phyloP scores from a whole-genome alignment of 2,797 vertebrate species.

The Poecilia wingei region DNA sequence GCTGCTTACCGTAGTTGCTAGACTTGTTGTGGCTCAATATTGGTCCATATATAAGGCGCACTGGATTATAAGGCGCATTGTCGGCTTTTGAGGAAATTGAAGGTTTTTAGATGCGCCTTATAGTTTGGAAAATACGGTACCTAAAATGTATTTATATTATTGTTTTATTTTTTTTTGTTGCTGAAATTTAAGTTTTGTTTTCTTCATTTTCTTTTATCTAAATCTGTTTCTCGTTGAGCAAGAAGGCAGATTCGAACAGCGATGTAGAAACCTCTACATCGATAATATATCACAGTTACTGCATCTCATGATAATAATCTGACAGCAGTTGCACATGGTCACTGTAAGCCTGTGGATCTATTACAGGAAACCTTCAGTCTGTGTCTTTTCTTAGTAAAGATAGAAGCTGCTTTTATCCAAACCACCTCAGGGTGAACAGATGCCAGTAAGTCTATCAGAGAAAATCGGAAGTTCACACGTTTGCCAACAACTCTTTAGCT shows the following conservation, averaged over 20 bases:
- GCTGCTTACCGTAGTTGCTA: too few relatives aligned
- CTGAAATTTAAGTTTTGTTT: neutral
- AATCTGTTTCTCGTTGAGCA: slow-evolving; percentile 15
- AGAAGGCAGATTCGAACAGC: too few relatives aligned
- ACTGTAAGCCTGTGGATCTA: slow-evolving; percentile 27
- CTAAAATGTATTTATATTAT: neutral
- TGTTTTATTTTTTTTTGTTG: neutral
- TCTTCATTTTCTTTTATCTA: slow-evolving; percentile 15
- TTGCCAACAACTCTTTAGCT: neutral
- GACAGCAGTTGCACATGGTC: slow-evolving; percentile 26
- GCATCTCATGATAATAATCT: slow-evolving; percentile 17
- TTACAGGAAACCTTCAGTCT: slow-evolving; percentile 4
- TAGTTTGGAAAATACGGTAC: too few relatives aligned
- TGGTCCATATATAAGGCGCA: too few relatives aligned
- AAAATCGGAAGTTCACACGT: neutral
- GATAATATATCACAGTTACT: neutral
- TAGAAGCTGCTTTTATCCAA: neutral
- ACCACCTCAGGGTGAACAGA: neutral
- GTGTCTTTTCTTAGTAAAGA: neutral
- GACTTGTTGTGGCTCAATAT: too few relatives aligned
- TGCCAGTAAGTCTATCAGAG: neutral
- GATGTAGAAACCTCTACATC: neutral
- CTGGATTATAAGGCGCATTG: too few relatives aligned
- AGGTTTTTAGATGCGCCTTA: too few relatives aligned
- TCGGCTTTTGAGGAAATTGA: too few relatives aligned